A percentile compares a stretch with the other conserved stretches of the same genome.
phyloP scores from a whole-genome alignment of 2,888 invertebrate genomes.

The Aelia acuminata region DNA sequence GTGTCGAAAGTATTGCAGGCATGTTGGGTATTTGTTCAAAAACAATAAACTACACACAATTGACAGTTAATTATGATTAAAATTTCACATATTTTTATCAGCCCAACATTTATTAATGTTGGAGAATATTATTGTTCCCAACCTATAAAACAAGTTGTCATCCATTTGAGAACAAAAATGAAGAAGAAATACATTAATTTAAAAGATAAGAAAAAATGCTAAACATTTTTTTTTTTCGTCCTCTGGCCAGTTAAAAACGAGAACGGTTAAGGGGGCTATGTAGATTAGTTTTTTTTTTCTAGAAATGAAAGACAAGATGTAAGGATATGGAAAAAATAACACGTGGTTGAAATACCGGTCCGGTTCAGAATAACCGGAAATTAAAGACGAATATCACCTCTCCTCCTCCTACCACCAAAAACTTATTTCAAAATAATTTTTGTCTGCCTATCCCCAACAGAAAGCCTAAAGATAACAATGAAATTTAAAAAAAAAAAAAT shows the following conservation, averaged over 20 bases:
- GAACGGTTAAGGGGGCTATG: background rate
- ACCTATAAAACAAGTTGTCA: no score
- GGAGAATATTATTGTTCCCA: no score
- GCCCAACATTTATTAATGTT: no score
- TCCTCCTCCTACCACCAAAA: background rate
- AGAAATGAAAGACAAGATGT: background rate
- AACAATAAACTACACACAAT: no score
- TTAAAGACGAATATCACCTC: background rate
- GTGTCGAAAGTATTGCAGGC: no score
- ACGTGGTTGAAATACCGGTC: background rate
- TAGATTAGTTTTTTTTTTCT: background rate
- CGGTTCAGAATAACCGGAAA: background rate
- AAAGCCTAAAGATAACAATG: no score
- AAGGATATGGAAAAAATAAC: background rate
- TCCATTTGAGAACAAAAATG: no score
- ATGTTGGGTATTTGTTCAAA: no score
- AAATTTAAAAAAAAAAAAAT: no score
- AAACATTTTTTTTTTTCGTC: background rate
- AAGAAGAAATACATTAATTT: background rate
- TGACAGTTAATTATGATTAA: no score
- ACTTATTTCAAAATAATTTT: background rate
- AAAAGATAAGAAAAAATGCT: background rate
- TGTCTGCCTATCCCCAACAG: no score
- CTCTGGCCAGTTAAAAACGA: background rate
- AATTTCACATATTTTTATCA: no score